A percentile compares a stretch with the other conserved stretches of the same genome.
phyloP scores from a whole-genome alignment of 2,888 invertebrate genomes.

The Octodonta nipae region DNA sequence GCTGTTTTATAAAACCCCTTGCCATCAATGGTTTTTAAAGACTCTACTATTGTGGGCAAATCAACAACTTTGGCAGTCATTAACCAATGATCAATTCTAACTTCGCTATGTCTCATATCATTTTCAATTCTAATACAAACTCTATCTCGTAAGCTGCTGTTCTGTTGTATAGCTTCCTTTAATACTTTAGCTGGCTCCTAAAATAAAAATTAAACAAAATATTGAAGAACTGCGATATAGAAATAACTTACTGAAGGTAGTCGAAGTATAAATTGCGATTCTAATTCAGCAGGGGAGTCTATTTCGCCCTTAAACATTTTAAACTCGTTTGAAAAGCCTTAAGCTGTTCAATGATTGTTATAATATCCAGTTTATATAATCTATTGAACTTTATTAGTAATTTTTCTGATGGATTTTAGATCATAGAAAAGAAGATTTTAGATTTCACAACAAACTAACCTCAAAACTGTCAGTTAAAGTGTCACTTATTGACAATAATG shows the following conservation, averaged over 20 bases:
- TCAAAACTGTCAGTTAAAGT: too few relatives aligned
- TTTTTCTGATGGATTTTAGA: too few relatives aligned
- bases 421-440: too few relatives aligned
- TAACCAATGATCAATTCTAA: conserved; percentile 76
- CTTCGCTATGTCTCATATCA: conserved; percentile 79
- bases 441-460: too few relatives aligned
- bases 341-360: too few relatives aligned
- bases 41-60: conserved; percentile 82
- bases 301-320: conserved; percentile 9
- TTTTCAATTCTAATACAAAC: conserved; percentile 72
- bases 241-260: conserved; percentile 27
- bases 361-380: too few relatives aligned
- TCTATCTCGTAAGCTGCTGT: conserved; percentile 70
- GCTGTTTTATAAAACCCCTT: conserved; percentile 97
- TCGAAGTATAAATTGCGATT: conserved; percentile 31
- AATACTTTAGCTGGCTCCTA: conserved; percentile 60
- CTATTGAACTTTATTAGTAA: too few relatives aligned
- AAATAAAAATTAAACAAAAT: conserved; percentile 4
- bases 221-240: too few relatives aligned
- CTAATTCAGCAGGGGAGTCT: conserved; percentile 26
- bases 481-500: too few relatives aligned
- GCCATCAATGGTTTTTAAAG: conserved; percentile 86
- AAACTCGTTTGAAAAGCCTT: not conserved
- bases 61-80: conserved; percentile 82
- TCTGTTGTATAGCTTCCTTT: conserved; percentile 61